A percentile compares a stretch with the other conserved stretches of the same genome.
Conservation (phyloP, 2,113 vertebrate species). For the Brachypodius melanocephalos region DNA sequence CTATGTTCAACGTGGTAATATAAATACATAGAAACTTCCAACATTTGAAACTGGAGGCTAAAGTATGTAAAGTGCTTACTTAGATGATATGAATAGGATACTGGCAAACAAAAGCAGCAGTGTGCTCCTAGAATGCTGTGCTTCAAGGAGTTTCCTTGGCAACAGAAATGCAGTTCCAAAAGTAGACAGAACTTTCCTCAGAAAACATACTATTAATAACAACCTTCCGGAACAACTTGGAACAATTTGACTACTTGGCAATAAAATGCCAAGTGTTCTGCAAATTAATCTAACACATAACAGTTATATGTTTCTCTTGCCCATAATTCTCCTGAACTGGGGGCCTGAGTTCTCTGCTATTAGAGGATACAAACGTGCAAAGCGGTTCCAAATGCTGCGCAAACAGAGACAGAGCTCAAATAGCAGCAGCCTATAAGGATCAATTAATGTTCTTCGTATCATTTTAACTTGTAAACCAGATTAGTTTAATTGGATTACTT, state of each 20-base stretch:
- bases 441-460: slow-evolving; percentile 56
- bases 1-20: slow-evolving; percentile 53
- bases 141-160: slow-evolving; percentile 84
- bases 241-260: slow-evolving; percentile 89
- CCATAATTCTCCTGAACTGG: slow-evolving; percentile 65
- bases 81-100: slow-evolving; percentile 80
- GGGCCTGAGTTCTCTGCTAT: slow-evolving; percentile 51
- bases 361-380: slow-evolving; percentile 60
- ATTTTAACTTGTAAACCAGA: slow-evolving; percentile 65
- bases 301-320: slow-evolving; percentile 74
- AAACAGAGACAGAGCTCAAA: slow-evolving; percentile 56
- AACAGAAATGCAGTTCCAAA: slow-evolving; percentile 86
- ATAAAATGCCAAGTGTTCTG: slow-evolving; percentile 84
- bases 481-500: slow-evolving; percentile 68
- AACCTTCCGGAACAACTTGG: slow-evolving; percentile 88
- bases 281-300: slow-evolving; percentile 81
- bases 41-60: slow-evolving; percentile 68
- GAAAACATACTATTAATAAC: slow-evolving; percentile 88
- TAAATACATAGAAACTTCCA: slow-evolving; percentile 63
- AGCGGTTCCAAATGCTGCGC: slow-evolving; percentile 65
- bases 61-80: slow-evolving; percentile 77
- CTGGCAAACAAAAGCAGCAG: slow-evolving; percentile 83
- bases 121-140: slow-evolving; percentile 83
- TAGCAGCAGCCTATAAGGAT: slow-evolving; percentile 40
- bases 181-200: slow-evolving; percentile 87